Conservation (phyloP, 2,797 vertebrate genomes). For the Delichon dasypus region DNA sequence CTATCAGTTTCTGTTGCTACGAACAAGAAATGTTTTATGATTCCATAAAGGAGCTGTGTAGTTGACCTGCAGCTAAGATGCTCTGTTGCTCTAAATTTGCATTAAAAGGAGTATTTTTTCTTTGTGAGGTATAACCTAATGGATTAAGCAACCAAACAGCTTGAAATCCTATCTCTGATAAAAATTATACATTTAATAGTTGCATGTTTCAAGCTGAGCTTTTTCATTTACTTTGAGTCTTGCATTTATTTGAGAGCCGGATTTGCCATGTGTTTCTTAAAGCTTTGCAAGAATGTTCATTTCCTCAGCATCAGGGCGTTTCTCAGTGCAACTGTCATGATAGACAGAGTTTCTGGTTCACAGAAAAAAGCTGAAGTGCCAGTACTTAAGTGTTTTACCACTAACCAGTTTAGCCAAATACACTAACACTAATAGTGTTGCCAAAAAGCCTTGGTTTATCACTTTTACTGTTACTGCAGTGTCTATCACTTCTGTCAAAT, state of each 20-base stretch:
- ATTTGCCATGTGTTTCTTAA: neutral
- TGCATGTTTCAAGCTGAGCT: neutral
- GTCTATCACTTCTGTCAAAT: neutral
- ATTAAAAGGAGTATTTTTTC: neutral
- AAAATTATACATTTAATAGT: neutral
- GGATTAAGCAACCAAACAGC: neutral
- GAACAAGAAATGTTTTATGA: neutral
- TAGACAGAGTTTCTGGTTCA: neutral
- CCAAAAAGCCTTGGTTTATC: neutral
- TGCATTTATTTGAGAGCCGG: neutral
- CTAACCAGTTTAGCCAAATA: neutral
- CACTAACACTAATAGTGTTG: neutral
- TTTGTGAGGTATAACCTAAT: neutral
- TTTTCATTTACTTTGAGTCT: neutral
- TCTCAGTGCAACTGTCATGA: neutral
- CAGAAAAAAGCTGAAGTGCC: neutral
- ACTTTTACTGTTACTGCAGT: neutral
- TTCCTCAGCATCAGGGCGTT: neutral
- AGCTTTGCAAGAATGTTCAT: neutral
- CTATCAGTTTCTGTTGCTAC: neutral
- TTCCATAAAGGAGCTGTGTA: neutral
- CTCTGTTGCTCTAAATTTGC: neutral
- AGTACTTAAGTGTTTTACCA: neutral
- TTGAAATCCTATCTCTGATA: neutral
- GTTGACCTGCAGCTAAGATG: neutral